A percentile compares a stretch with the other conserved stretches of the same genome.
phyloP scores from a whole-genome alignment of 2,797 vertebrate genomes.

The Parauchenoglanis punctatus region DNA sequence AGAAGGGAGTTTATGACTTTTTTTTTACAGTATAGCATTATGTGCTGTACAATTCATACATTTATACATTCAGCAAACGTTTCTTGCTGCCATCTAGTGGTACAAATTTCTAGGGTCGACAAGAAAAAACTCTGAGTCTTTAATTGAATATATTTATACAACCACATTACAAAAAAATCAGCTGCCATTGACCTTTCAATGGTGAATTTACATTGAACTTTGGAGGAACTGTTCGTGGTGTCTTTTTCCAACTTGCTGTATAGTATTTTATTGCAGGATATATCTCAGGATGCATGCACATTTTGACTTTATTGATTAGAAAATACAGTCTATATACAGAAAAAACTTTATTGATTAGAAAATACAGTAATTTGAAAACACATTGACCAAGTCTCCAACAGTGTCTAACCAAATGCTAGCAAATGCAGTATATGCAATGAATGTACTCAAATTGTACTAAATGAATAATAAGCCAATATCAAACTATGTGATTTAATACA shows the following conservation, averaged over 20 bases:
- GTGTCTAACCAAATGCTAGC: neutral
- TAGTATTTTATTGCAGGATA: neutral
- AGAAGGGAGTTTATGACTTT: neutral
- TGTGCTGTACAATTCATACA: neutral
- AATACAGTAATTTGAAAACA: neutral
- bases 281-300: neutral
- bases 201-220: neutral
- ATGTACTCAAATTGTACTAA: neutral
- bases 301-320: neutral
- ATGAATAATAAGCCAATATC: neutral
- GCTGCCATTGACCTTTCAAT: conserved; percentile 41
- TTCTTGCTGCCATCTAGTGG: conserved; percentile 18
- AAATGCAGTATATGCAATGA: neutral
- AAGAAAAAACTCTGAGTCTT: neutral
- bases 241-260: neutral
- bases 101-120: neutral
- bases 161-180: neutral
- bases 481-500: neutral
- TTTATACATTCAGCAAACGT: no score
- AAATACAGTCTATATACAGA: neutral
- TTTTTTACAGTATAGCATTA: neutral
- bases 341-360: neutral
- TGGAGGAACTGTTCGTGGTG: neutral
- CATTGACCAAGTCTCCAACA: neutral
- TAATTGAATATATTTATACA: neutral